Evolutionary conservation across 1,140 invertebrate species (phyloP).

Genomic region (Nephotettix cincticeps): DNA sequence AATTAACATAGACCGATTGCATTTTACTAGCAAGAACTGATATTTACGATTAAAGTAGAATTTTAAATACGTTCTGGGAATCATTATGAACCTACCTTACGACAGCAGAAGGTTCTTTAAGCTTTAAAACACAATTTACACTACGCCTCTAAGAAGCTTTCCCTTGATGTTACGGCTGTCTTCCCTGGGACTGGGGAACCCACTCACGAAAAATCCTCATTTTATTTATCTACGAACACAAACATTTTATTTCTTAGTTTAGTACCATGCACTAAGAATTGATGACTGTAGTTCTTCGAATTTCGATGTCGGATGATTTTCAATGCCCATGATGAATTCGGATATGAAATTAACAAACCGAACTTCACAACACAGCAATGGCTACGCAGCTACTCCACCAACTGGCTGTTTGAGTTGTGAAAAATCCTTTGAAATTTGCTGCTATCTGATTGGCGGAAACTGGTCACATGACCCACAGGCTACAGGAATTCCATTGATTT

Average conservation of each 20-base stretch:
- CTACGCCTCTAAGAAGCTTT: slow-evolving; percentile 49
- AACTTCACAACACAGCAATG: slow-evolving; percentile 53
- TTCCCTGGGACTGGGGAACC: slow-evolving; percentile 41
- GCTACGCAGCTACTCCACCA: slow-evolving; percentile 49
- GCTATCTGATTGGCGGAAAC: slow-evolving; percentile 40
- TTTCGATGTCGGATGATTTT: slow-evolving; percentile 42
- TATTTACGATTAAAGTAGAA: slow-evolving; percentile 40
- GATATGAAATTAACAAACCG: slow-evolving; percentile 45
- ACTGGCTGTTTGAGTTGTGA: slow-evolving; percentile 42
- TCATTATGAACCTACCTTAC: slow-evolving; percentile 46
- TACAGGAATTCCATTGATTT: slow-evolving; percentile 35
- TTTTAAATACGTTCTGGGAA: slow-evolving; percentile 29
- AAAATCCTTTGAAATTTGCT: slow-evolving; percentile 43
- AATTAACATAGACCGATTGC: slow-evolving; percentile 10
- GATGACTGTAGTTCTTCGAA: slow-evolving; percentile 41
- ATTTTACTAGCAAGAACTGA: neutral
- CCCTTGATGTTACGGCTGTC: slow-evolving; percentile 51
- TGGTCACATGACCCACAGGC: slow-evolving; percentile 41
- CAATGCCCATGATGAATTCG: slow-evolving; percentile 48
- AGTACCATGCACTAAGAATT: slow-evolving; percentile 42
- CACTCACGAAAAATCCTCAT: slow-evolving; percentile 38
- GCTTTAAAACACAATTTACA: slow-evolving; percentile 46
- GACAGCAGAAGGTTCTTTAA: slow-evolving; percentile 43
- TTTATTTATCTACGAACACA: slow-evolving; percentile 34
- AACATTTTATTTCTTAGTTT: slow-evolving; percentile 39